A percentile compares a stretch with the other conserved stretches of the same genome.
These are phyloP conservation scores for Phocoena sinus DNA, from an alignment of 2,113 vertebrate species.

Conservation along the genomic window DNA sequence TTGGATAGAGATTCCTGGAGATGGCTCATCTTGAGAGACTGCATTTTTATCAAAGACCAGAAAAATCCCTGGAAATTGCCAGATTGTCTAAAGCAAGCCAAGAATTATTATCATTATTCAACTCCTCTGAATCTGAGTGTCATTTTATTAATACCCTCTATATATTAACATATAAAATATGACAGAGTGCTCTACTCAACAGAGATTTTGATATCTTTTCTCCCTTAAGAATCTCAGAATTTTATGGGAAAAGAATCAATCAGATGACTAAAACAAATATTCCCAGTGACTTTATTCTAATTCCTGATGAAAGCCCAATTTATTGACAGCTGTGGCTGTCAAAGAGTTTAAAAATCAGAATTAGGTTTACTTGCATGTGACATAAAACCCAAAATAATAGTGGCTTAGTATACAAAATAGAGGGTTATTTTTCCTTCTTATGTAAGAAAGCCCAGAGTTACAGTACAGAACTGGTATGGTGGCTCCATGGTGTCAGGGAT, in stretches of 20 bases:
- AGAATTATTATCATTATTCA: not conserved
- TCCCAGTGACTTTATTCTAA: not conserved
- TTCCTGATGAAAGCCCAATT: not conserved
- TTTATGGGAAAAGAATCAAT: not conserved
- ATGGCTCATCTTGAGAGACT: constrained; percentile 50
- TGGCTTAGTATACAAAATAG: not conserved
- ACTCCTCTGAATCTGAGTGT: not conserved
- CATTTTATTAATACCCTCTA: not conserved
- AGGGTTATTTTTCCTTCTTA: not conserved
- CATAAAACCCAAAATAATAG: not conserved
- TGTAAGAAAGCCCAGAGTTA: not conserved
- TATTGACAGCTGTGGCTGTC: not conserved
- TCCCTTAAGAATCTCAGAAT: not conserved
- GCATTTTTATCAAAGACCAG: constrained; percentile 32
- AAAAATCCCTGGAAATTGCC: constrained; percentile 41
- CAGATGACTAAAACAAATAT: not conserved
- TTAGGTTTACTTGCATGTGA: not conserved
- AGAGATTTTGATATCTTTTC: not conserved
- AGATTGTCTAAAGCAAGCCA: constrained; percentile 15
- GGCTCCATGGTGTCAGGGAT: not conserved
- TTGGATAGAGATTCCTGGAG: constrained; percentile 62
- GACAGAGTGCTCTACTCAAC: not conserved
- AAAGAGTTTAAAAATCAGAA: not conserved
- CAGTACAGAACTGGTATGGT: not conserved
- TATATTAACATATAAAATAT: not conserved